These are phyloP conservation scores for Anser cygnoides DNA, from an alignment of 2,113 vertebrate genomes.

Conservation along the genomic window DNA sequence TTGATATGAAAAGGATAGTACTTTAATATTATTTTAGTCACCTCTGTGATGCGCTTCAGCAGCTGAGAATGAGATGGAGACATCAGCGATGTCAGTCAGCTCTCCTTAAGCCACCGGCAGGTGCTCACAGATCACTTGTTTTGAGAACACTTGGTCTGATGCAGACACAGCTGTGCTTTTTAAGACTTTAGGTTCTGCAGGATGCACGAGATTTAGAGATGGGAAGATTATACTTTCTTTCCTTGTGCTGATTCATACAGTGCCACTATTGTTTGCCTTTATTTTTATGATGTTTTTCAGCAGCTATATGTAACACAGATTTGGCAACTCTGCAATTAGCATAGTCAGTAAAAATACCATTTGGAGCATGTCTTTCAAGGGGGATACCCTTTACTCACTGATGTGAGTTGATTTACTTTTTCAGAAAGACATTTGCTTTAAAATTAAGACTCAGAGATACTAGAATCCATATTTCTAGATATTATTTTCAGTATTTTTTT, in stretches of 20 bases:
- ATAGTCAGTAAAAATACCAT: not conserved
- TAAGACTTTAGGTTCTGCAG: not conserved
- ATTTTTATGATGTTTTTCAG: not conserved
- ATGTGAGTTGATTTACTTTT: not conserved
- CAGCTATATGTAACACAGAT: not conserved
- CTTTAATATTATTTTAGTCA: not conserved
- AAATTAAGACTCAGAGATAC: not conserved
- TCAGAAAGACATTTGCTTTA: not conserved
- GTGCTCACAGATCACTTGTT: not conserved
- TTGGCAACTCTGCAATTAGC: not conserved
- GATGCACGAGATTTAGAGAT: not conserved
- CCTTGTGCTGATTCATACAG: not conserved
- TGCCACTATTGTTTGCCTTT: not conserved
- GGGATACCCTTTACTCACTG: not conserved
- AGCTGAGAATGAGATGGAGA: slow-evolving; percentile 40
- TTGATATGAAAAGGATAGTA: not conserved
- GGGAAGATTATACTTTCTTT: not conserved
- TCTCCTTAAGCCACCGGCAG: slow-evolving; percentile 7
- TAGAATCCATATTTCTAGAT: not conserved
- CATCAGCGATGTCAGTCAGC: not conserved
- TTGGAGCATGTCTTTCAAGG: not conserved
- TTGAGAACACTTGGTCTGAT: not conserved
- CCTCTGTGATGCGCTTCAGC: slow-evolving; percentile 1
- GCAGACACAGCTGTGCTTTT: not conserved
- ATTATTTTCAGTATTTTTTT: not conserved